Evolutionary conservation across 2,113 vertebrate genomes (phyloP).

Genomic region (Amazona vittata): DNA sequence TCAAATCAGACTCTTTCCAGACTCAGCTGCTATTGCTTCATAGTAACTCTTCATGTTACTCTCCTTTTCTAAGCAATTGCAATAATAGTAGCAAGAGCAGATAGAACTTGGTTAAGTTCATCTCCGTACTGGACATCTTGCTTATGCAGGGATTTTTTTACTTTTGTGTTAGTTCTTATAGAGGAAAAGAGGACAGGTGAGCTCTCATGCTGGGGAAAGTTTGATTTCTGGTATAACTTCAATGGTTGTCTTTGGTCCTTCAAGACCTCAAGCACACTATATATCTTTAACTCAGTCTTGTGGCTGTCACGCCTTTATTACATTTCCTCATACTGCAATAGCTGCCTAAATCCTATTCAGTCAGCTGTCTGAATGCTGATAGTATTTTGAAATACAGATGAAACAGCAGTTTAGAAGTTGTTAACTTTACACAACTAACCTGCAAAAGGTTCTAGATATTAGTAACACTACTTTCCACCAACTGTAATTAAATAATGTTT

Average conservation of each 20-base stretch:
- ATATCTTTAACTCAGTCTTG: not conserved
- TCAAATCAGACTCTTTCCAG: not conserved
- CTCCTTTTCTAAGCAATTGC: not conserved
- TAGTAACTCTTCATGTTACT: too few species aligned
- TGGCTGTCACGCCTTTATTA: not conserved
- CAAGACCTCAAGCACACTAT: rapidly evolving
- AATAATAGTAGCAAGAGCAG: not conserved
- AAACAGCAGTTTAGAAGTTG: not conserved
- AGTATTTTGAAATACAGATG: not conserved
- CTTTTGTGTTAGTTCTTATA: not conserved
- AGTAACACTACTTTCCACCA: not conserved
- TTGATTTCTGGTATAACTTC: not conserved
- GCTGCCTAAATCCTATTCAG: not conserved
- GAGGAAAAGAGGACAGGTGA: not conserved
- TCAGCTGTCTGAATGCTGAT: not conserved
- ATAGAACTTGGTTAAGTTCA: not conserved
- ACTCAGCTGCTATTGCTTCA: not conserved
- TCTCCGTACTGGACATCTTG: not conserved
- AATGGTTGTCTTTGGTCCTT: not conserved
- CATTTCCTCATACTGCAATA: not conserved
- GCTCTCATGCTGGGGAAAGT: not conserved
- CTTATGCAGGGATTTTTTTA: not conserved
- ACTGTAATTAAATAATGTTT: not conserved
- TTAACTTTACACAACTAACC: not conserved
- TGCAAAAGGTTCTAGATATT: not conserved